phyloP scores from a whole-genome alignment of 2,113 vertebrate genomes.

The Rhabdornis inornatus region DNA sequence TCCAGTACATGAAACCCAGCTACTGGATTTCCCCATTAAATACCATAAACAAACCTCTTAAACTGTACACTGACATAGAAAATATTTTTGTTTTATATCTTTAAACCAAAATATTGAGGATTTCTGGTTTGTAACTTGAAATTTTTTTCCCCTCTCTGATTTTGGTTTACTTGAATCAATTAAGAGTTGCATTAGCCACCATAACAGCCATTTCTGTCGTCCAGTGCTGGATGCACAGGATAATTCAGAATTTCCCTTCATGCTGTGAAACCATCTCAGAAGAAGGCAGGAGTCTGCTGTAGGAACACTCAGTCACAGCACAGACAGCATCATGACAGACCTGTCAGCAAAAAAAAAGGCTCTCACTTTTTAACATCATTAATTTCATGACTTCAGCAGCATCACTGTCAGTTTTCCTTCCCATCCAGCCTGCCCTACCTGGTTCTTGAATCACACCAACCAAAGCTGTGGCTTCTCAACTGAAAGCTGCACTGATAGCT shows the following conservation, averaged over 20 bases:
- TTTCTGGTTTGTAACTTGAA: not conserved
- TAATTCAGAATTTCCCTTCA: not conserved
- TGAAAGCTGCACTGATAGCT: not conserved
- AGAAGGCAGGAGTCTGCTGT: not conserved
- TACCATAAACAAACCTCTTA: not conserved
- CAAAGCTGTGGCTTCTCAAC: not conserved
- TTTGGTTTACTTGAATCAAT: not conserved
- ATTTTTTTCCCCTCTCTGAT: not conserved
- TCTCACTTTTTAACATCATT: not conserved
- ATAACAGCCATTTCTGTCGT: not conserved
- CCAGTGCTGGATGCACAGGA: not conserved
- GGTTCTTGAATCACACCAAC: not conserved
- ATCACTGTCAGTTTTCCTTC: not conserved
- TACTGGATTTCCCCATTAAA: not conserved
- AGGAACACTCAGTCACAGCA: not conserved
- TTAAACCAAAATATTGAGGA: not conserved
- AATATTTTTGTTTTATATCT: not conserved
- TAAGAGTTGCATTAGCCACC: not conserved
- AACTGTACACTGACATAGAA: rapidly evolving
- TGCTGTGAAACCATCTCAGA: not conserved
- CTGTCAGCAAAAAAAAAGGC: not conserved
- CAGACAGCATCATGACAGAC: not conserved
- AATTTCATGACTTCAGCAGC: not conserved
- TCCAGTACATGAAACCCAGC: not conserved
- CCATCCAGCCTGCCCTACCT: not conserved